Percentiles rank a stretch among this genome's conserved stretches.
phyloP scores from a whole-genome alignment of 2,797 vertebrate genomes.

The Molossus alvarezi region DNA sequence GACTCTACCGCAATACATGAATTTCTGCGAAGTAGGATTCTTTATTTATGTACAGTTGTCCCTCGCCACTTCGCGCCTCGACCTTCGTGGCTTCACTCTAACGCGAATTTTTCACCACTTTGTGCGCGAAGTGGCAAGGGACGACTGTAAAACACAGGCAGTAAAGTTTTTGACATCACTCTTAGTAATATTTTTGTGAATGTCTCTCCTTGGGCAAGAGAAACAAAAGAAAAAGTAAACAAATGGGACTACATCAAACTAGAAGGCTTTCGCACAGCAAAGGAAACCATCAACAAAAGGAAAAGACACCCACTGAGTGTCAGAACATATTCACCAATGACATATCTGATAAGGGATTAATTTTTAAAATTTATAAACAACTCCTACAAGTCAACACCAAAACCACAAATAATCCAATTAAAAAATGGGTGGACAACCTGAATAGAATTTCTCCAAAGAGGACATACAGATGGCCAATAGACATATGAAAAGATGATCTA shows the following conservation, averaged over 20 bases:
- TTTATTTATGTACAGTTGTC: too few species aligned
- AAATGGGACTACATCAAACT: neutral
- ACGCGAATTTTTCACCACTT: too few species aligned
- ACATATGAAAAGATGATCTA: neutral
- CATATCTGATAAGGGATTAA: neutral
- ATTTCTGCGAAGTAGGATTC: too few species aligned
- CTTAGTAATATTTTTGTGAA: neutral
- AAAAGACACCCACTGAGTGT: neutral
- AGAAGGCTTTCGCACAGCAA: neutral
- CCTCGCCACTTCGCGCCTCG: too few species aligned
- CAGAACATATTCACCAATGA: neutral
- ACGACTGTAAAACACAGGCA: neutral
- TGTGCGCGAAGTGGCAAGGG: too few species aligned
- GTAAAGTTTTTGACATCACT: neutral
- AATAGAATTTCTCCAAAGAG: neutral
- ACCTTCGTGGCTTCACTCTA: too few species aligned
- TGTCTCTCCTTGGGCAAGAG: neutral
- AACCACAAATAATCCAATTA: neutral
- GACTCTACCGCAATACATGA: too few species aligned
- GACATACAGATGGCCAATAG: neutral
- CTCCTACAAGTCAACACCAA: neutral
- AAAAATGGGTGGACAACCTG: neutral
- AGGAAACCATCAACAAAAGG: neutral
- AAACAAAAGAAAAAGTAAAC: neutral
- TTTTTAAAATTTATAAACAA: neutral